A percentile compares a stretch with the other conserved stretches of the same genome.
phyloP scores from a whole-genome alignment of 2,888 invertebrate genomes.

The Hirtodrosophila confusa region DNA sequence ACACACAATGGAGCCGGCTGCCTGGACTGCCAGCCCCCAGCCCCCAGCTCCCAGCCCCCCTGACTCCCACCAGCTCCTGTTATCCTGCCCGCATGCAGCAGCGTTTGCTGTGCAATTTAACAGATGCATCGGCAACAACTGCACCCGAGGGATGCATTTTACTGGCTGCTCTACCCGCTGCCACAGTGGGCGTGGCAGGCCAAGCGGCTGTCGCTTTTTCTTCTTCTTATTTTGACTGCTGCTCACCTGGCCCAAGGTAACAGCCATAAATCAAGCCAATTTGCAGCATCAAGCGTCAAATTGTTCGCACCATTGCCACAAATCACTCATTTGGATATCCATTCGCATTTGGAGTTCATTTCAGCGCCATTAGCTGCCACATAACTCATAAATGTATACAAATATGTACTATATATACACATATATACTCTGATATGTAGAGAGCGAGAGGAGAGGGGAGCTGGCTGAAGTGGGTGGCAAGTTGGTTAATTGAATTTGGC shows the following conservation, averaged over 20 bases:
- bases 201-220: constrained; percentile 31
- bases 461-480: constrained; percentile 4
- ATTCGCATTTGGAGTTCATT: constrained; percentile 51
- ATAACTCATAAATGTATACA: constrained; percentile 41
- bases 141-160: constrained; percentile 61
- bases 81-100: constrained; percentile 11
- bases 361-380: constrained; percentile 59
- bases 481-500: constrained; percentile 50
- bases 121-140: constrained; percentile 59
- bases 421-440: too few relatives aligned
- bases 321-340: constrained; percentile 49
- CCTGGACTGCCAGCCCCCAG: not conserved
- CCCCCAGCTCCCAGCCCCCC: not conserved
- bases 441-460: not conserved
- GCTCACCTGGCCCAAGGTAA: constrained; percentile 8
- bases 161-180: constrained; percentile 33
- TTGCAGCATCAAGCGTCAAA: constrained; percentile 20
- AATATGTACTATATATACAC: too few relatives aligned
- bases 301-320: constrained; percentile 43
- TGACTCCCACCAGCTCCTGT: too few relatives aligned
- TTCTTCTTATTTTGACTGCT: not conserved
- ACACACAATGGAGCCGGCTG: constrained; percentile 39
- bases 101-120: constrained; percentile 49
- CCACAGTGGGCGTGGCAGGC: constrained; percentile 1
- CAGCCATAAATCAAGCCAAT: constrained; percentile 47